Evolutionary conservation across 2,797 vertebrate species (phyloP), one percentile per base, ranked within the genome.

Genomic region (Megaceryle alcyon): DNA sequence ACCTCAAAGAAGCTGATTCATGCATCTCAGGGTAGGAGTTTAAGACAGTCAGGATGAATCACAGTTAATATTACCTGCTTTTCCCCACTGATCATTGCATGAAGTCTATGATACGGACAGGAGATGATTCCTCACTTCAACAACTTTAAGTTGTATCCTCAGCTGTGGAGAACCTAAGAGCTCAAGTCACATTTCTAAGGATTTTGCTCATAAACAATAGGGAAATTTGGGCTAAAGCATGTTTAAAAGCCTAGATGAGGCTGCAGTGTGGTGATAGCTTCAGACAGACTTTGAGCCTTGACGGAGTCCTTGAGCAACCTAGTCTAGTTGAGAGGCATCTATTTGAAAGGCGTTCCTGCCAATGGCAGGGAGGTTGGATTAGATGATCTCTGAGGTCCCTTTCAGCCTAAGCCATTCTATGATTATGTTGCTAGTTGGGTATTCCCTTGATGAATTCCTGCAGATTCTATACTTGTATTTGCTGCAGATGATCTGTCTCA

Each of bases 181-280:
- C 10, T 86, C 66, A 90, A 86, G 65, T 29, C 61, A 81, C 9
- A 46, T 88, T 89, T 91, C 90, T 76, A 69, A 81, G 73, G 54
- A 72, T 78, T 88, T 63, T 65, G 9, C 65, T 28, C 21, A 75
- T 1, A 6, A 87, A 77, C 68, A 68, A 54, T 37, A 56, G 43
- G 23, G 25, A 88, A 44, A 78, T 3, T 63, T 56, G 39, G 64
- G 44, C 26, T 82, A 44, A 82, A 70, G 44, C 19, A 43, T 82
- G 69, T 63, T 63, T 81, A 70, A 76, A 43, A 92, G 51, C 63
- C 59, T 66, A 56, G 59, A 39, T 88, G 54, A 64, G 57, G 41
- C 54, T 71, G 82, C 61, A 83, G 4, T 10, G 18, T 60, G 64
- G n/a, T 0, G 1, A 22, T 60, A 90, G 79, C 35, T 83, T 88